phyloP scores from a whole-genome alignment of 2,888 invertebrate genomes.

The Rhagium mordax region DNA sequence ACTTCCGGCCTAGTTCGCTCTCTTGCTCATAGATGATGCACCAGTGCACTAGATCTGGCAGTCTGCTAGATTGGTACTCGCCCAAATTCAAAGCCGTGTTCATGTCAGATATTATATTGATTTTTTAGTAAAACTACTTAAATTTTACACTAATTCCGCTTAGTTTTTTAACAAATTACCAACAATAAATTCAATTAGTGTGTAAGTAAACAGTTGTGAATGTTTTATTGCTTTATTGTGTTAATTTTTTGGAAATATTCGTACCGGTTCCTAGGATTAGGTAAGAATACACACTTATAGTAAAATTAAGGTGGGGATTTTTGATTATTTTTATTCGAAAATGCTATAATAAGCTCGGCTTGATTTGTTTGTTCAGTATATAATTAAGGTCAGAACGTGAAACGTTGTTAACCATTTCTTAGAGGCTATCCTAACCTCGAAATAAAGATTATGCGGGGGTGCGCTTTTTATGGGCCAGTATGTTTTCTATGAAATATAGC shows the following conservation, averaged over 20 bases:
- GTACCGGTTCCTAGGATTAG: conserved; percentile 51
- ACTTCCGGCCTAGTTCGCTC: conserved; percentile 22
- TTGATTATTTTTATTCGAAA: conserved; percentile 27
- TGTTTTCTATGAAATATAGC: not conserved
- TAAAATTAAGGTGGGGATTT: conserved; percentile 41
- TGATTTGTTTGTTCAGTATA: conserved; percentile 12
- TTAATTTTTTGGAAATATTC: conserved; percentile 49
- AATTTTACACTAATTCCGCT: conserved; percentile 48
- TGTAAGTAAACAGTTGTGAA: conserved; percentile 35
- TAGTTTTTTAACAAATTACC: conserved; percentile 36
- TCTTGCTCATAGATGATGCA: conserved; percentile 31
- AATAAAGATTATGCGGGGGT: conserved; percentile 19
- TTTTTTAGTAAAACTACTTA: conserved; percentile 57
- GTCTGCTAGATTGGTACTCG: conserved; percentile 54
- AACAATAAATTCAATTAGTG: conserved; percentile 34
- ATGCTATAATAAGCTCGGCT: conserved; percentile 3
- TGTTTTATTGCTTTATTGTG: conserved; percentile 48
- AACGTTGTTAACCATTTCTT: not conserved
- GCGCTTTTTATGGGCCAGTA: conserved; percentile 4
- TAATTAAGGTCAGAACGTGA: not conserved
- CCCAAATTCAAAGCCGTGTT: conserved; percentile 61
- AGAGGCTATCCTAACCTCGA: conserved; percentile 15
- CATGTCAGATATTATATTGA: conserved; percentile 55
- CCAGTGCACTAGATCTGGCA: conserved; percentile 32
- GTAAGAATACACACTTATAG: conserved; percentile 45